A percentile compares a stretch with the other conserved stretches of the same genome.
Conservation (phyloP, 2,113 vertebrate genomes). For the Camelus bactrianus region DNA sequence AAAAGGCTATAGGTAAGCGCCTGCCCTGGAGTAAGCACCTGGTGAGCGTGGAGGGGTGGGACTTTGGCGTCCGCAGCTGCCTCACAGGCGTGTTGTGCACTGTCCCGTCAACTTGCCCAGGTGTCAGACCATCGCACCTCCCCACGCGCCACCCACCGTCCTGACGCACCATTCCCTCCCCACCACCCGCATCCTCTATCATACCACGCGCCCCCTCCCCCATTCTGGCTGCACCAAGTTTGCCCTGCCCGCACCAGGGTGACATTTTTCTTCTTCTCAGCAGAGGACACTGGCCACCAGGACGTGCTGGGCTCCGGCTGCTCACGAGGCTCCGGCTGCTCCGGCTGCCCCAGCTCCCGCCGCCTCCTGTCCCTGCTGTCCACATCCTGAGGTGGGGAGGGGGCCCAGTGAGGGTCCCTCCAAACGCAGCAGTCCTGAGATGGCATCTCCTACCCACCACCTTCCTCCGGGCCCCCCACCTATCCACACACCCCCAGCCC, state of each 20-base stretch:
- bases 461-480: background rate
- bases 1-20: background rate
- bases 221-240: background rate
- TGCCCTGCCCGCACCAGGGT: conserved; percentile 89
- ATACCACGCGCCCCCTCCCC: too few species aligned
- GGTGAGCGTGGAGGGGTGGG: fast-evolving
- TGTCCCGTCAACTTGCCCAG: too few species aligned
- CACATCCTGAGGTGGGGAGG: background rate
- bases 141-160: background rate
- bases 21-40: background rate
- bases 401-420: background rate
- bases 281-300: conserved; percentile 86
- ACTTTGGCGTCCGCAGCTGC: too few species aligned
- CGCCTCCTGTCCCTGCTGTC: conserved; percentile 62
- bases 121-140: too few species aligned
- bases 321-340: background rate
- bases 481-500: background rate
- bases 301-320: background rate
- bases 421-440: background rate
- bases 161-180: background rate
- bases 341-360: conserved; percentile 51
- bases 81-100: too few species aligned
- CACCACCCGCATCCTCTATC: background rate
- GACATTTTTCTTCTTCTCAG: conserved; percentile 90
- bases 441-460: too few species aligned